Conservation (phyloP, 2,888 invertebrate genomes). For the Eucera pruinosa region DNA sequence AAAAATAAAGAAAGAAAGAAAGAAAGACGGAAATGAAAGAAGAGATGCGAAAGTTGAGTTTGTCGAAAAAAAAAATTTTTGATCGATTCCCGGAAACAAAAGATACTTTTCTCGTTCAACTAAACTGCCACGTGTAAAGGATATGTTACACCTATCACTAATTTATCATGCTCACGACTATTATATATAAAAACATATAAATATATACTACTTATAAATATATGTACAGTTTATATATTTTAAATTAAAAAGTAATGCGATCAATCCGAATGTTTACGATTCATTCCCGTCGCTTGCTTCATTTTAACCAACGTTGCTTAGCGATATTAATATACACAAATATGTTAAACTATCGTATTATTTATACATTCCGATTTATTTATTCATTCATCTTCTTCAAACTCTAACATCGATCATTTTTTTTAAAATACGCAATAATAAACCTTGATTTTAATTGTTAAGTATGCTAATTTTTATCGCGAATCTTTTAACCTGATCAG, state of each 20-base stretch:
- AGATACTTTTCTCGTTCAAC: conserved; percentile 71
- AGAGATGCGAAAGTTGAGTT: conserved; percentile 13
- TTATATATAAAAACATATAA: conserved; percentile 78
- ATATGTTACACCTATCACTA: conserved; percentile 76
- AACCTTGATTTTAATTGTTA: too few species aligned
- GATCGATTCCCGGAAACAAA: conserved; percentile 61
- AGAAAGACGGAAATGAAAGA: conserved; percentile 5
- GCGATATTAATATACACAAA: too few species aligned
- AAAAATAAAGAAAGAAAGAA: conserved; percentile 59
- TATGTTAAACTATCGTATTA: too few species aligned
- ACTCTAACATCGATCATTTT: too few species aligned
- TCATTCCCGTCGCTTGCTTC: not conserved
- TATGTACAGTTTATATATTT: conserved; percentile 85
- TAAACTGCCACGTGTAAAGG: conserved; percentile 79
- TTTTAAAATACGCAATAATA: too few species aligned
- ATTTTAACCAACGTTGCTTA: too few species aligned
- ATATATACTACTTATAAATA: conserved; percentile 80
- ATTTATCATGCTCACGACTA: conserved; percentile 82
- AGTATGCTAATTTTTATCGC: too few species aligned
- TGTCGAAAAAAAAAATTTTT: conserved; percentile 15
- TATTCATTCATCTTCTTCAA: too few species aligned
- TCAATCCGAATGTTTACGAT: conserved; percentile 39
- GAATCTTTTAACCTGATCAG: too few species aligned
- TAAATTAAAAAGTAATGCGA: conserved; percentile 84
- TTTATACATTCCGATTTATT: too few species aligned